These are phyloP conservation scores for Amphipoea lucens DNA, from an alignment of 2,888 invertebrate genomes.

Conservation along the genomic window DNA sequence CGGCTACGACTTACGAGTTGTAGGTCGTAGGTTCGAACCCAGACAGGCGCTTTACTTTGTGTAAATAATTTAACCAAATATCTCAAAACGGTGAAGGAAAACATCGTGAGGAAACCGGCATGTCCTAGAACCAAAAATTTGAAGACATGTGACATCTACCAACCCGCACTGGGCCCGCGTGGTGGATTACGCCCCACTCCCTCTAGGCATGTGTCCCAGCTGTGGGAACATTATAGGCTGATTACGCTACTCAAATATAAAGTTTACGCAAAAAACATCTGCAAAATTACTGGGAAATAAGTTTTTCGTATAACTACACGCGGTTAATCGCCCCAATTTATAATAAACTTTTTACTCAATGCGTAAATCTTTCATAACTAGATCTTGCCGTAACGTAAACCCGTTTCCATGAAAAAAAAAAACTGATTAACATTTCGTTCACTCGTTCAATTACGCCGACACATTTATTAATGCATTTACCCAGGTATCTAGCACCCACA, in stretches of 20 bases:
- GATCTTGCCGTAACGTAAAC: not conserved
- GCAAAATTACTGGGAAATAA: not conserved
- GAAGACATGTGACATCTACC: not conserved
- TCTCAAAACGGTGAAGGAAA: not conserved
- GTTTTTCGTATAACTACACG: not conserved
- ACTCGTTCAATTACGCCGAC: conserved; percentile 39
- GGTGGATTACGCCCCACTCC: not conserved
- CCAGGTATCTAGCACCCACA: conserved; percentile 20
- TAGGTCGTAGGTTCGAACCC: not conserved
- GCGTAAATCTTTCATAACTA: not conserved
- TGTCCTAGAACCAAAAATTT: not conserved
- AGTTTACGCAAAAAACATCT: not conserved
- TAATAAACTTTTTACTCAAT: not conserved
- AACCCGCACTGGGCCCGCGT: not conserved
- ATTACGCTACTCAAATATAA: not conserved
- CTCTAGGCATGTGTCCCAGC: not conserved
- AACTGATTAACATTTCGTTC: conserved; percentile 1
- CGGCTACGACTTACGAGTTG: not conserved
- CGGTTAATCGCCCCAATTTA: not conserved
- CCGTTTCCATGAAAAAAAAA: not conserved
- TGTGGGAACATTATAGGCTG: not conserved
- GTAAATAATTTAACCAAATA: not conserved
- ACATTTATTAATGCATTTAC: conserved; percentile 34
- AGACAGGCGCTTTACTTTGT: not conserved
- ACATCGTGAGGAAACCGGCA: not conserved